Base-by-base conservation (phyloP, 2,113 vertebrate species). In the Poeciliopsis prolifica region DNA sequence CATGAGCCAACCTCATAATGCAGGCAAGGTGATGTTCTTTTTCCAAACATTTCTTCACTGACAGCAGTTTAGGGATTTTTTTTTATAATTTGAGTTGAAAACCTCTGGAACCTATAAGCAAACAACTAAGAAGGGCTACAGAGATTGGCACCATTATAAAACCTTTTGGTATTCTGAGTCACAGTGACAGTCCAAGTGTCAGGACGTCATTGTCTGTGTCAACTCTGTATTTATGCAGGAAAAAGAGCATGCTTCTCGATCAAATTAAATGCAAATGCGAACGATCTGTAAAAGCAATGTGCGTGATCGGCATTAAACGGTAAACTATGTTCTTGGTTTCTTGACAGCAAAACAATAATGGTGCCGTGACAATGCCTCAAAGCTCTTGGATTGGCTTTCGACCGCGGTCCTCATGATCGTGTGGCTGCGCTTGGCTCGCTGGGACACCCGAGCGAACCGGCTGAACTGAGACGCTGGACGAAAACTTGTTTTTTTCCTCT, bases 341-440 rank as follows among this genome's bases (percentile, higher is more conserved):
- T 67, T 81, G 83, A 70, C 31, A 78, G 67, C 40, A 74, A 84
- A 84, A 87, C 79, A 86, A 85, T 67, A 75, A 77, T 19, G 37
- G 31, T 84, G 67, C 35, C 62, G 31, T 76, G 81, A 81, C 72
- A 69, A 64, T 9, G 73, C 61, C 76, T 81, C 11, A 10, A 13
- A 70, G 63, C 40, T 78, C 42, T 80, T 82, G 81, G 79, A 74
- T 37, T 61, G 68, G 0, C 6, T 31, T 70, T 24, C 33, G 70
- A 78, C 51, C 63, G 15, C 64, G 30, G 33, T 61, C n/a, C 13
- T 37, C 24, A 7, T 28, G 68, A 31, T 29, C 79, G 74, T 68
- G 72, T 75, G 40, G 69, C 70, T 64, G 61, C 51, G 67, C 37
- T 62, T 4, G 11, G 61, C 26, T 26, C 71, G 44, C 44, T 48